Base-by-base conservation (phyloP, 1,140 invertebrate species). In the Drosophila neocordata region DNA sequence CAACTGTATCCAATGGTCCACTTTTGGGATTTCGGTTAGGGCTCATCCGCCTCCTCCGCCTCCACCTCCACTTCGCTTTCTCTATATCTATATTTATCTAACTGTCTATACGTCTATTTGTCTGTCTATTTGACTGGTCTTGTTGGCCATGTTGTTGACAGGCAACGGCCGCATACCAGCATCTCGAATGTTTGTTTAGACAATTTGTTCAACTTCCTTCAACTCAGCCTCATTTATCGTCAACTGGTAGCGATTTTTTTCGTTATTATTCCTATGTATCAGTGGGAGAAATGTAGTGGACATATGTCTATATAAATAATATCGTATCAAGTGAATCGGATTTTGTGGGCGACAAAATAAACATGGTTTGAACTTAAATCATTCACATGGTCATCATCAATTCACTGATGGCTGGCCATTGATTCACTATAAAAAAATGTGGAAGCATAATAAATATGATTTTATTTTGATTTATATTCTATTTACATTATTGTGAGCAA, bases 71-170 rank as follows among this genome's bases (percentile, higher is more conserved):
- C 8, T 7, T 15, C 8, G 8, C 7, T 9, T n/a, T 20, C 48
- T 18, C 48, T 31, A 11, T 53, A 22, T 44, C 4, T 48, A 9
- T 48, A 48, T 48, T 31, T 18, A 48, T 48, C 41, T n/a, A 48
- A 20, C 18, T 20, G 41, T 48, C 41, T 48, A 48, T 20, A 9
- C 8, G 41, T 48, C 41, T 20, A 48, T 48, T 48, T 48, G 41
- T 48, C 41, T 48, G 41, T 48, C 41, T 48, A 48, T 48, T 48
- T 55, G 13, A 22, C 38, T 48, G 55, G 61, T 60, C 63, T 74
- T 70, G 57, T 61, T 82, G 77, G 73, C 52, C 73, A 85, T 85
- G 82, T 63, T 85, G 81, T 81, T 85, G 81, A 87, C 77, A 85
- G 79, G 74, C 44, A 73, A 59, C 18, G 3, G 13, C 8, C 18